Percentiles rank a stretch among this genome's conserved stretches.
phyloP scores from a whole-genome alignment of 2,888 invertebrate species.

The Lamellibrachia columna region DNA sequence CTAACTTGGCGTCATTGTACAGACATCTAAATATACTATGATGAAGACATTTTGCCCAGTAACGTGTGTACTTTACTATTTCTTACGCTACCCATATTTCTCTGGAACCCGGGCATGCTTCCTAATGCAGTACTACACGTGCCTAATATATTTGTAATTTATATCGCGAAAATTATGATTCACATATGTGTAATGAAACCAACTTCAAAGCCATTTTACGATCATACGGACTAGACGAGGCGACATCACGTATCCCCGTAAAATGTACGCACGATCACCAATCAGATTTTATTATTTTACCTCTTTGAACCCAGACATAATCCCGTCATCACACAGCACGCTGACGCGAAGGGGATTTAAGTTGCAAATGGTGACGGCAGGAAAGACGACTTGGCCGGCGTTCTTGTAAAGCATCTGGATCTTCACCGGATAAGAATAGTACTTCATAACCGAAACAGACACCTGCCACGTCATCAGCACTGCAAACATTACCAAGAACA shows the following conservation, averaged over 20 bases:
- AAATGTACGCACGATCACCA: neutral
- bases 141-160: neutral
- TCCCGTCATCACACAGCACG: neutral
- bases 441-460: slow-evolving; percentile 19
- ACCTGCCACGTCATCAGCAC: slow-evolving; percentile 24
- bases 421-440: slow-evolving; percentile 13
- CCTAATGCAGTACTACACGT: neutral
- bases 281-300: neutral
- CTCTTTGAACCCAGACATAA: neutral
- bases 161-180: neutral
- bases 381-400: slow-evolving; percentile 21
- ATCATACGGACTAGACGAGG: too few species aligned
- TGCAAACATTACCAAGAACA: neutral
- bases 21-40: too few species aligned
- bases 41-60: too few species aligned
- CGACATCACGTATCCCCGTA: neutral
- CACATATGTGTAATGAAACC: neutral
- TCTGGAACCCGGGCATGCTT: neutral
- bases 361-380: slow-evolving; percentile 21
- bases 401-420: neutral
- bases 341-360: slow-evolving; percentile 17
- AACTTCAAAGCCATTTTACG: too few species aligned
- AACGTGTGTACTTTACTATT: too few species aligned
- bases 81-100: neutral
- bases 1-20: too few species aligned